Base-by-base conservation (phyloP, 2,797 vertebrate species). In the Rhinophrynus dorsalis region DNA sequence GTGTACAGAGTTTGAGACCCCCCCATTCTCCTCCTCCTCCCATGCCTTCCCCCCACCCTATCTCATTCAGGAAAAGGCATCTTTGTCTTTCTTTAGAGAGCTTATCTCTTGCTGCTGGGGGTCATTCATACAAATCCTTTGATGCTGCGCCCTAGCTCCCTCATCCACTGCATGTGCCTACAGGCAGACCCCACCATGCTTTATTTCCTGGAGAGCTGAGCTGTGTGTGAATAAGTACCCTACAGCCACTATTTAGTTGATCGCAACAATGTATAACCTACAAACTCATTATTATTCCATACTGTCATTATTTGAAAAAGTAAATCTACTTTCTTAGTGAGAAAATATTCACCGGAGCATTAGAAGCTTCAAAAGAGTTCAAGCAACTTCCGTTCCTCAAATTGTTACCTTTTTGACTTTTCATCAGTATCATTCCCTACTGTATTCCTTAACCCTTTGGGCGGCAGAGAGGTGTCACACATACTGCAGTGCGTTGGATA, bases 31-130 rank as follows among this genome's bases (percentile, higher is more conserved):
- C n/a, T n/a, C n/a, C n/a, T n/a, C n/a, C n/a, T n/a, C n/a, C n/a
- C 44, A 27, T 13, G 44, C 55, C 24, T 35, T 26, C 44, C 20
- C 11, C 7, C 29, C 52, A 24, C 52, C 24, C 10, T 6, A 40
- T 6, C 52, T 8, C 5, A 15, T 15, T 42, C 44, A 72, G 68
- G 61, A 72, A 51, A 66, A 60, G 12, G 12, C 45, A 51, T 67
- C 35, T 54, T 59, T 73, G 70, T 52, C 58, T 37, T 59, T 48
- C 32, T 59, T 42, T 51, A 58, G 54, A 35, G 32, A 20, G 29
- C 54, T 40, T 66, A 73, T 65, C 54, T 73, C 21, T 51, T 66
- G 33, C 48, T 59, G 30, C 54, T 60, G 47, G 62, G 45, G 70
- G 70, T 66, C 55, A 24, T 52, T 72, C 42, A 40, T 59, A 35